Conservation (phyloP, 1,140 invertebrate genomes). For the Heliconius hewitsoni region DNA sequence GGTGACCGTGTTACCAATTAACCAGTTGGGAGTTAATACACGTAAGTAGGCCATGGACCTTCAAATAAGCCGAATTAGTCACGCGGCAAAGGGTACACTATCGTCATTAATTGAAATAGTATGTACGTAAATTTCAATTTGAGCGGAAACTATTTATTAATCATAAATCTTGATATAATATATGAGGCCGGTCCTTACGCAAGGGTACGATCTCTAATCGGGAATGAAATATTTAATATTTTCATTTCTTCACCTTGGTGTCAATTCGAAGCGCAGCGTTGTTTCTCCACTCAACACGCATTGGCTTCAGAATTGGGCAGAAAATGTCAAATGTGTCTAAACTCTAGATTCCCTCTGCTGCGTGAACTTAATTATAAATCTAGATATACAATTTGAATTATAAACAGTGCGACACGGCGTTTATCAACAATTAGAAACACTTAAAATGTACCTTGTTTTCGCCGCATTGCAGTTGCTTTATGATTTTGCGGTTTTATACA, state of each 20-base stretch:
- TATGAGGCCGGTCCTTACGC: no score
- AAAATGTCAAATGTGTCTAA: no score
- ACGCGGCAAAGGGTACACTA: not conserved
- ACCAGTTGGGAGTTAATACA: slow-evolving; percentile 6
- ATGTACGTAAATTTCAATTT: not conserved
- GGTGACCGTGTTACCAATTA: slow-evolving; percentile 10
- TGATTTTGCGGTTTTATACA: slow-evolving; percentile 61
- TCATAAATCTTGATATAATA: no score
- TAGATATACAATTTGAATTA: not conserved
- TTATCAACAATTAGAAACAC: slow-evolving; percentile 11
- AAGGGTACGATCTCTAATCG: no score
- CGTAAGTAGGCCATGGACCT: not conserved
- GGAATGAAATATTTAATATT: no score
- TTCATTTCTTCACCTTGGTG: no score
- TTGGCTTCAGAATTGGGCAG: no score
- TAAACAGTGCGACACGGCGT: not conserved
- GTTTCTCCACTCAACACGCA: no score
- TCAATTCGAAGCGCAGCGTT: no score
- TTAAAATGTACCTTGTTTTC: slow-evolving; percentile 43
- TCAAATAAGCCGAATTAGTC: slow-evolving; percentile 8
- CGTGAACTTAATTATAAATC: not conserved
- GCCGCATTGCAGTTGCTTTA: slow-evolving; percentile 56
- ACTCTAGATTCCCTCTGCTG: no score
- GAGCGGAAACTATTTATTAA: no score
- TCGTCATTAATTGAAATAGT: not conserved